Base-by-base conservation (phyloP, 2,113 vertebrate species). In the Turnix velox region DNA sequence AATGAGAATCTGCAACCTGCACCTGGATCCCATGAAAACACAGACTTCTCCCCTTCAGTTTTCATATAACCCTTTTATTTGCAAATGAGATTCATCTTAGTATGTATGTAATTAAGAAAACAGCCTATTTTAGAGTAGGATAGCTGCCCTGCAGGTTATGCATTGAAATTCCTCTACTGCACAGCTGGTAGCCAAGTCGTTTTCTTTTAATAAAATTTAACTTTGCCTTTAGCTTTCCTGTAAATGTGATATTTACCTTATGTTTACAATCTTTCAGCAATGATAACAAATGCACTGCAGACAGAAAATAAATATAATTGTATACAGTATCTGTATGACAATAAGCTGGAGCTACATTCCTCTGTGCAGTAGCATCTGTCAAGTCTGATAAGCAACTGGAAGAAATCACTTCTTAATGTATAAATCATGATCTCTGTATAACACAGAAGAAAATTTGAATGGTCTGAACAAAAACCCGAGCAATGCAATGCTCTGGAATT, bases 311-410 rank as follows among this genome's bases (percentile, higher is more conserved):
- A 91, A 87, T 31, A 42, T n/a, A 51, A 18, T 73, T 78, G 42
- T 67, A 43, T 85, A 68, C 30, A 67, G 73, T 42, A 23, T 61
- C 73, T 83, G n/a, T 58, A 54, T 7, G 71, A 69, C 30, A 71
- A 72, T 90, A 95, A 79, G 93, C 66, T 28, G 65, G 42, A 73
- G 19, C 33, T 45, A 51, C 25, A 14, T 72, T 92, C 55, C 84
- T 85, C 67, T 65, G 73, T 66, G 57, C 69, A 48, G 76, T 5
- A 84, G 37, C 76, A 94, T 86, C 92, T 96, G 95, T 88, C 76
- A 77, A 59, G 40, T 22, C 85, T 78, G 95, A 96, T 97, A 97
- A 97, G 91, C 75, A 92, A 90, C 22, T 42, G 62, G 43, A 89
- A 90, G 75, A 52, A 90, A 74, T 76, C 16, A 31, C 9, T 73